Percentiles rank a stretch among this genome's conserved stretches.
These are phyloP conservation scores for Eudyptes chrysolophus DNA, from an alignment of 2,113 vertebrate species.

Conservation along the genomic window DNA sequence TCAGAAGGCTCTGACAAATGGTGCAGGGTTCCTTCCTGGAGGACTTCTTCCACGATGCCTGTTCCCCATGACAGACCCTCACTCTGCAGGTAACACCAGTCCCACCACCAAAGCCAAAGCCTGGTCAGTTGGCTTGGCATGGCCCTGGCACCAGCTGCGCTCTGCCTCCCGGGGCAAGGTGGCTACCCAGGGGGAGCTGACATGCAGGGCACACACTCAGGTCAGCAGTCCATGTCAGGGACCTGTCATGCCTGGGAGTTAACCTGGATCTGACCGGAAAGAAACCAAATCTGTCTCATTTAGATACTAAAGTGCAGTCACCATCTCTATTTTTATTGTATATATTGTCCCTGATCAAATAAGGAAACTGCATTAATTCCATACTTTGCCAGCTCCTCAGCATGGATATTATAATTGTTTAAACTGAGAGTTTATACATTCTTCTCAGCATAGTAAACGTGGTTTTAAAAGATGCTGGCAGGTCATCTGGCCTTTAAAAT, in stretches of 20 bases:
- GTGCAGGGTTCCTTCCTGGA: neutral
- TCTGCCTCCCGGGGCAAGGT: neutral
- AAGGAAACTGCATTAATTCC: neutral
- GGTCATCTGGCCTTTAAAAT: conserved; percentile 14
- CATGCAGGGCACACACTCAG: accelerated
- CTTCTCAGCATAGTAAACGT: neutral
- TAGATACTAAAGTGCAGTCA: neutral
- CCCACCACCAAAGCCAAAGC: neutral
- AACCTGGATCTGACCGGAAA: neutral
- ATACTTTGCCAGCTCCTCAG: neutral
- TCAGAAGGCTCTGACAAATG: neutral
- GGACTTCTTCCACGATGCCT: neutral
- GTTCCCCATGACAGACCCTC: neutral
- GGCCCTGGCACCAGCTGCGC: neutral
- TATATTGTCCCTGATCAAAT: neutral
- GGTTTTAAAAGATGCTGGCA: neutral
- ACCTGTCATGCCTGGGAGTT: neutral
- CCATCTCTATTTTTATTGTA: neutral
- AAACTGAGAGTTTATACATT: neutral
- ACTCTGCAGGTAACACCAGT: neutral
- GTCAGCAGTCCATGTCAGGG: neutral
- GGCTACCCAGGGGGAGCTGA: accelerated
- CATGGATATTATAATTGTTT: neutral
- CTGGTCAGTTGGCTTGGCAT: neutral
- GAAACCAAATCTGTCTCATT: neutral